Conservation (phyloP, 2,113 vertebrate species). For the Mionectes macconnelli region DNA sequence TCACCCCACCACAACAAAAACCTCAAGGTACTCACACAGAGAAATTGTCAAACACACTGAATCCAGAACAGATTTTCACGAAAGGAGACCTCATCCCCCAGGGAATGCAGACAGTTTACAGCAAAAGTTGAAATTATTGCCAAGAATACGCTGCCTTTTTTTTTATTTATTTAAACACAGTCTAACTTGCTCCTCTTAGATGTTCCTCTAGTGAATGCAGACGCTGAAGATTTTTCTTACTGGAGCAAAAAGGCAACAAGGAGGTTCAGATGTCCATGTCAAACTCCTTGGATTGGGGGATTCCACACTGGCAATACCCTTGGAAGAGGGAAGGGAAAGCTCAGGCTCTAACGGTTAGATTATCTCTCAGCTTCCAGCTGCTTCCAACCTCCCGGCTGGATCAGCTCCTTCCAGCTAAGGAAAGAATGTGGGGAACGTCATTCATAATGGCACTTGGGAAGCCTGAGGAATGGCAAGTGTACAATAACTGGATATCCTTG, state of each 20-base stretch:
- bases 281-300: rapidly evolving
- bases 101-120: conserved; percentile 37
- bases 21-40: not conserved
- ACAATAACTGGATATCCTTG: not conserved
- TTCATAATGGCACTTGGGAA: not conserved
- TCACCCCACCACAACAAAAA: not conserved
- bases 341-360: not conserved
- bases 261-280: not conserved
- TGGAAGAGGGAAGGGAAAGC: not conserved
- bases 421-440: conserved; percentile 31
- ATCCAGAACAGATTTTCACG: conserved; percentile 42
- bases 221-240: not conserved
- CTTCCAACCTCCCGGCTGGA: not conserved
- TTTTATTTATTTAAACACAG: not conserved
- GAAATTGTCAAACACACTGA: conserved; percentile 11
- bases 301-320: not conserved
- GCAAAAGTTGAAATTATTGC: conserved; percentile 26
- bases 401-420: conserved; percentile 5
- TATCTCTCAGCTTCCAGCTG: not conserved
- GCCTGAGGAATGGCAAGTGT: not conserved
- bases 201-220: not conserved
- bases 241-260: not conserved
- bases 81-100: conserved; percentile 32
- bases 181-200: not conserved
- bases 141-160: not conserved